phyloP scores from a whole-genome alignment of 2,888 invertebrate species.

The Drosophila vallismaia region DNA sequence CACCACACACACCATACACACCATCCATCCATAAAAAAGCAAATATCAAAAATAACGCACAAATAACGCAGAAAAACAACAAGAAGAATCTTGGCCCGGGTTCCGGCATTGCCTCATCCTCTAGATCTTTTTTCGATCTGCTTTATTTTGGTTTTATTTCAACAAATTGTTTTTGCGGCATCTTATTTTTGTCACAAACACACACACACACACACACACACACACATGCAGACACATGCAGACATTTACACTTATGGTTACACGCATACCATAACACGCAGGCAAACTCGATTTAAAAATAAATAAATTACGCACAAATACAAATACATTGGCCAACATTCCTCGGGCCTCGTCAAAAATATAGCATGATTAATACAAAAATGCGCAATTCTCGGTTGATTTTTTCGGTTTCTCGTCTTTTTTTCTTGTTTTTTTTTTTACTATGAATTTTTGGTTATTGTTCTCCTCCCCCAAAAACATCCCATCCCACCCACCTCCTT shows the following conservation, averaged over 20 bases:
- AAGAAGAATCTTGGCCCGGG: conserved; percentile 51
- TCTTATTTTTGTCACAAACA: conserved; percentile 71
- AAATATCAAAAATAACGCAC: conserved; percentile 35
- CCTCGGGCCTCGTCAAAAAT: conserved; percentile 61
- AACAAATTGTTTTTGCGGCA: conserved; percentile 68
- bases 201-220: conserved; percentile 17
- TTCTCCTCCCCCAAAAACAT: conserved; percentile 5
- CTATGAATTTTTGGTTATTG: not conserved
- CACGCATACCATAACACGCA: conserved; percentile 21
- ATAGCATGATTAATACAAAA: conserved; percentile 75
- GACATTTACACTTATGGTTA: conserved; percentile 15
- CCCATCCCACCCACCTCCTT: conserved; percentile 14
- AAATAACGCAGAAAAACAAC: conserved; percentile 33
- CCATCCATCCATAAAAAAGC: conserved; percentile 1
- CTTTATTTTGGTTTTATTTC: conserved; percentile 49
- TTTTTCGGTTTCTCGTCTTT: conserved; percentile 3
- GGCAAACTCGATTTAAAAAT: conserved; percentile 72
- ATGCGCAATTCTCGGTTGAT: conserved; percentile 35
- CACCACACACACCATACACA: conserved; percentile 22
- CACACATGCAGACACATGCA: conserved; percentile 18
- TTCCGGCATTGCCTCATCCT: conserved; percentile 43
- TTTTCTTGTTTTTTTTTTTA: not conserved
- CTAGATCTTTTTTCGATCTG: conserved; percentile 29
- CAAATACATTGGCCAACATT: conserved; percentile 59
- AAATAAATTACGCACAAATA: conserved; percentile 74